Base-by-base conservation (phyloP, 2,888 invertebrate genomes). In the Chelonus formosanus region DNA sequence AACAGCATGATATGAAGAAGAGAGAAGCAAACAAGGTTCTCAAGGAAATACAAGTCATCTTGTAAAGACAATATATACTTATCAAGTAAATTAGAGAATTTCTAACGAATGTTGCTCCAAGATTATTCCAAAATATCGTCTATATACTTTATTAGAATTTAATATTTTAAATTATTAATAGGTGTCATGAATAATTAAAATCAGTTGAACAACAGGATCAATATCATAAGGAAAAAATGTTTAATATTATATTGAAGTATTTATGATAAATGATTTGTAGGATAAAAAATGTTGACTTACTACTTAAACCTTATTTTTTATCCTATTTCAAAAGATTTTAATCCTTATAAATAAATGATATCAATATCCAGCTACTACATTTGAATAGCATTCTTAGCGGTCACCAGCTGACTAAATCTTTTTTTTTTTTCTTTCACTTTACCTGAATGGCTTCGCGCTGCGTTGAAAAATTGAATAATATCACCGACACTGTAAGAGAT, bases 271-370 rank as follows among this genome's bases (percentile, higher is more conserved):
- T 20, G 20, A 20, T 20, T 20, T 20, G 20, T 20, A 20, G 20
- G 20, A 20, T 20, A 20, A 20, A 20, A 20, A 20, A 20, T 20
- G 20, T 20, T 20, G 20, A 20, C 20, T 20, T 20, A 20, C 20
- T 20, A 20, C 20, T 20, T 20, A 20, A 20, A 20, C 1, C 20
- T 20, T 20, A 20, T 20, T 20, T 20, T 20, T 20, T 20, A 20
- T 20, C 20, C 20, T 20, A 63, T 52, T 47, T 63, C 63, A 50
- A 63, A 64, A 66, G 65, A 63, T 20, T 74, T 65, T 71, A 72
- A 74, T 72, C 69, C 72, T 70, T 70, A 71, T 70, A 74, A 77
- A 76, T 75, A 77, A 75, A 75, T 74, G 74, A 73, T 75, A 74
- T 75, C 76, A 74, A 76, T 76, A 75, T 70, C 67, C 69, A 56